Evolutionary conservation across 2,888 invertebrate genomes (phyloP).

Genomic region (Calliopum simillimum): DNA sequence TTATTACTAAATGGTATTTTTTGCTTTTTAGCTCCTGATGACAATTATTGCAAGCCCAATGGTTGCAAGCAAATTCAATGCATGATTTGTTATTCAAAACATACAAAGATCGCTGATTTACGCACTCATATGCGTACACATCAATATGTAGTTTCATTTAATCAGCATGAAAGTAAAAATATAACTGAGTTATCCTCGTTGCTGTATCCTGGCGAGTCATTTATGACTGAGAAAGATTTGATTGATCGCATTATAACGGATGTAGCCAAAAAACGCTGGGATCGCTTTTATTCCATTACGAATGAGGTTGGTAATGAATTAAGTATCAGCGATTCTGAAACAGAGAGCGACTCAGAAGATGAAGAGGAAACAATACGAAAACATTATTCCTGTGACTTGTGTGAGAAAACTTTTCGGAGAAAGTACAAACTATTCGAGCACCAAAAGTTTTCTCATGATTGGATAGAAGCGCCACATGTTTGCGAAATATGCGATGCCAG

Average conservation of each 20-base stretch:
- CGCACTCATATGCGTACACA: slow-evolving; percentile 58
- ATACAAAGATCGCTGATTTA: slow-evolving; percentile 59
- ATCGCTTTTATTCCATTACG: slow-evolving; percentile 63
- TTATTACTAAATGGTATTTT: not conserved
- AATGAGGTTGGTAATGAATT: slow-evolving; percentile 63
- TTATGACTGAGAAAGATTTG: slow-evolving; percentile 45
- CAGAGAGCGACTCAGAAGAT: slow-evolving; percentile 46
- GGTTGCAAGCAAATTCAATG: slow-evolving; percentile 64
- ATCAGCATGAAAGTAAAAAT: slow-evolving; percentile 42
- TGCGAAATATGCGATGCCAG: slow-evolving; percentile 70
- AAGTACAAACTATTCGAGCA: slow-evolving; percentile 61
- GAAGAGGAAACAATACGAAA: slow-evolving; percentile 26
- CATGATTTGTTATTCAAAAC: slow-evolving; percentile 63
- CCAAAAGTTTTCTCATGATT: slow-evolving; percentile 55
- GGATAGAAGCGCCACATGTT: slow-evolving; percentile 68
- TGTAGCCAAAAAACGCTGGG: slow-evolving; percentile 49
- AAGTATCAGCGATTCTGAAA: slow-evolving; percentile 57
- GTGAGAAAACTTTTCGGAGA: slow-evolving; percentile 53
- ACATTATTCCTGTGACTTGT: slow-evolving; percentile 57
- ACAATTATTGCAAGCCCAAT: slow-evolving; percentile 57
- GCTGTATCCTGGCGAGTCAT: slow-evolving; percentile 51
- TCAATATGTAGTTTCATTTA: slow-evolving; percentile 49
- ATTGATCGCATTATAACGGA: slow-evolving; percentile 53
- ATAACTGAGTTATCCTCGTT: slow-evolving; percentile 48
- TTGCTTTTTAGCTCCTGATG: slow-evolving; percentile 42